A percentile compares a stretch with the other conserved stretches of the same genome.
phyloP scores from a whole-genome alignment of 2,113 vertebrate species.

The Neomonachus schauinslandi region DNA sequence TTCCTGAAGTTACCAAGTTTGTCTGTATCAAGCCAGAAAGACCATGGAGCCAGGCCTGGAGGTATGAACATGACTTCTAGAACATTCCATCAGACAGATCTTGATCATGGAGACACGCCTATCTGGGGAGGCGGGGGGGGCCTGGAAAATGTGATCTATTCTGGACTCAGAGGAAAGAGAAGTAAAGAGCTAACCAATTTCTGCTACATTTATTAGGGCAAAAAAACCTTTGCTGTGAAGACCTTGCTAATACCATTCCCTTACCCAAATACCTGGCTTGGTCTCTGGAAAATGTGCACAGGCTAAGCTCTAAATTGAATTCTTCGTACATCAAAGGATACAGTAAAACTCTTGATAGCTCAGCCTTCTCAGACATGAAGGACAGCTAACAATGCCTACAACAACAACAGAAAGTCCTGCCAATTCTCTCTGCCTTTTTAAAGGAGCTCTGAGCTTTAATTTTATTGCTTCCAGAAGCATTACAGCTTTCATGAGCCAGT shows the following conservation, averaged over 20 bases:
- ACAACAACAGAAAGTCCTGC: neutral
- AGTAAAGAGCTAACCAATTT: neutral
- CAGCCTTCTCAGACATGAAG: slow-evolving; percentile 6
- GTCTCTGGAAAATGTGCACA: neutral
- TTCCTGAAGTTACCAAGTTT: neutral
- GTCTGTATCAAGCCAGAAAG: neutral
- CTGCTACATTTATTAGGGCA: neutral
- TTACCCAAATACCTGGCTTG: neutral
- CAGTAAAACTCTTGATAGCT: neutral
- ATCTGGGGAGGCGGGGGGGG: neutral
- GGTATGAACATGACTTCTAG: neutral
- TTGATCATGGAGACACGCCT: neutral
- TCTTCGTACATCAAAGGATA: neutral
- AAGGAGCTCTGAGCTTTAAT: neutral
- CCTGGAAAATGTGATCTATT: neutral
- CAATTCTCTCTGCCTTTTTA: neutral
- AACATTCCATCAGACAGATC: neutral
- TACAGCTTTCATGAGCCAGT: slow-evolving; percentile 53
- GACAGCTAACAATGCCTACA: neutral
- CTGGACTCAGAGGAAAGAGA: neutral
- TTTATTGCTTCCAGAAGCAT: slow-evolving; percentile 52
- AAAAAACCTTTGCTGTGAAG: neutral
- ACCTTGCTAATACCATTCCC: neutral
- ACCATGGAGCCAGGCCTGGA: neutral
- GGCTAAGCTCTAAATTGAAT: neutral